Conservation (phyloP, 2,797 vertebrate genomes). For the Labroides dimidiatus region DNA sequence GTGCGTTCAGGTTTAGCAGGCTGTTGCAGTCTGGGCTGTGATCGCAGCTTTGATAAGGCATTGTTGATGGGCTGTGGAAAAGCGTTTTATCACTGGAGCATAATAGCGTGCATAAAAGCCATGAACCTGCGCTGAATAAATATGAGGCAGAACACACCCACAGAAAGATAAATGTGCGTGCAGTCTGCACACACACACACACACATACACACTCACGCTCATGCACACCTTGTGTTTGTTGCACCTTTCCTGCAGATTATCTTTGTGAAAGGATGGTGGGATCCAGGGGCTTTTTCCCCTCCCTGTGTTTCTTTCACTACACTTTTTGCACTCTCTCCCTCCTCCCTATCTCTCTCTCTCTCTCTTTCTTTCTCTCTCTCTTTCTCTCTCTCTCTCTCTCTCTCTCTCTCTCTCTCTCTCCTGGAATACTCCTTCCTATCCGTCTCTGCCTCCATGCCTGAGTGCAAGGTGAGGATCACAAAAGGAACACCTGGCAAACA, state of each 20-base stretch:
- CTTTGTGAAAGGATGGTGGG: conserved; percentile 76
- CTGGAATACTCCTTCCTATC: conserved; percentile 41
- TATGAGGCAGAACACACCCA: conserved; percentile 66
- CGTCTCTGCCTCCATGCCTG: conserved; percentile 60
- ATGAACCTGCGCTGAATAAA: conserved; percentile 74
- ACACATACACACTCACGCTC: conserved; percentile 9
- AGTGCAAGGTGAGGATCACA: conserved; percentile 82
- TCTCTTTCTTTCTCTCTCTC: conserved; percentile 13
- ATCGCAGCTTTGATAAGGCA: conserved; percentile 69
- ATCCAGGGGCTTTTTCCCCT: conserved; percentile 65
- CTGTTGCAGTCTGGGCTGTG: conserved; percentile 55
- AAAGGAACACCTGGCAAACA: conserved; percentile 89
- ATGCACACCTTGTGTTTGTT: conserved; percentile 28
- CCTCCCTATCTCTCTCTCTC: no score
- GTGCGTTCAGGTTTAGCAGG: conserved; percentile 65
- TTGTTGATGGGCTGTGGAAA: conserved; percentile 77
- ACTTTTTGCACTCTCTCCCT: neutral
- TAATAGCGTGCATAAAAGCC: conserved; percentile 72
- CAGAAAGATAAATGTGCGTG: conserved; percentile 39
- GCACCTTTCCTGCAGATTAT: conserved; percentile 71
- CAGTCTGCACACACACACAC: conserved; percentile 7
- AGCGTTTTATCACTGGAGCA: conserved; percentile 73
- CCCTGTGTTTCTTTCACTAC: conserved; percentile 23
- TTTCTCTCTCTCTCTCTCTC: conserved; percentile 1
- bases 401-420: conserved; percentile 23